Evolutionary conservation across 2,888 invertebrate species (phyloP).

Genomic region (Drosophila borealis): DNA sequence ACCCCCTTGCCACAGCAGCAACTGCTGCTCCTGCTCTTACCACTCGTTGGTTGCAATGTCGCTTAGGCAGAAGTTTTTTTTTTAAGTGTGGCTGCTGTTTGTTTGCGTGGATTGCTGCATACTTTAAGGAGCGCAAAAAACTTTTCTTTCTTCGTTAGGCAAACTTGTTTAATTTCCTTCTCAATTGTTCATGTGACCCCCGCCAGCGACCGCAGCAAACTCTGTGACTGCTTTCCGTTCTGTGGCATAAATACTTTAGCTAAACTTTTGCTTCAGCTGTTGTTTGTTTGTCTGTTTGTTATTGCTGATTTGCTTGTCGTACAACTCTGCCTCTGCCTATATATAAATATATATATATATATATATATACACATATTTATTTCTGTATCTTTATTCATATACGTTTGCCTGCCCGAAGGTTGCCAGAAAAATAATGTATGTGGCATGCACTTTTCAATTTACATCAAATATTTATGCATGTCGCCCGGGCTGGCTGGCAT

Average conservation of each 20-base stretch:
- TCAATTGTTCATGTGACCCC: slow-evolving; percentile 63
- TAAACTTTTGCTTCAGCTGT: slow-evolving; percentile 60
- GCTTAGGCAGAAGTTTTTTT: slow-evolving; percentile 55
- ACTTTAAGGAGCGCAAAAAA: slow-evolving; percentile 74
- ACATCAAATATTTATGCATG: slow-evolving; percentile 56
- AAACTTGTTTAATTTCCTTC: slow-evolving; percentile 80
- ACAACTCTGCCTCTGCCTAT: slow-evolving; percentile 16
- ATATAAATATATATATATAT: neutral
- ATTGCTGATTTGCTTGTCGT: slow-evolving; percentile 51
- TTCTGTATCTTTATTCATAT: slow-evolving; percentile 7
- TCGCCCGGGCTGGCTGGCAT: slow-evolving; percentile 13
- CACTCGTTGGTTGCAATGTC: slow-evolving; percentile 47
- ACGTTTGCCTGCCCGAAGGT: slow-evolving; percentile 9
- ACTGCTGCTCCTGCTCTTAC: slow-evolving; percentile 9
- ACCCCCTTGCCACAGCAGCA: slow-evolving; percentile 16
- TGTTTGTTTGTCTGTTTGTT: slow-evolving; percentile 31
- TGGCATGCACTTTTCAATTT: slow-evolving; percentile 60
- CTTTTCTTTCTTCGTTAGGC: slow-evolving; percentile 72
- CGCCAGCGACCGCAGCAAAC: neutral
- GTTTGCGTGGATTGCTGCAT: slow-evolving; percentile 59
- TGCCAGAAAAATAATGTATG: slow-evolving; percentile 33
- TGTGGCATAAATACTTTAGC: slow-evolving; percentile 57
- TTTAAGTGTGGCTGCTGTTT: slow-evolving; percentile 35
- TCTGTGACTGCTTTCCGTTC: slow-evolving; percentile 21
- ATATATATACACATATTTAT: slow-evolving; percentile 1